A percentile compares a stretch with the other conserved stretches of the same genome.
Conservation (phyloP, 2,113 vertebrate species). For the Turnix velox region DNA sequence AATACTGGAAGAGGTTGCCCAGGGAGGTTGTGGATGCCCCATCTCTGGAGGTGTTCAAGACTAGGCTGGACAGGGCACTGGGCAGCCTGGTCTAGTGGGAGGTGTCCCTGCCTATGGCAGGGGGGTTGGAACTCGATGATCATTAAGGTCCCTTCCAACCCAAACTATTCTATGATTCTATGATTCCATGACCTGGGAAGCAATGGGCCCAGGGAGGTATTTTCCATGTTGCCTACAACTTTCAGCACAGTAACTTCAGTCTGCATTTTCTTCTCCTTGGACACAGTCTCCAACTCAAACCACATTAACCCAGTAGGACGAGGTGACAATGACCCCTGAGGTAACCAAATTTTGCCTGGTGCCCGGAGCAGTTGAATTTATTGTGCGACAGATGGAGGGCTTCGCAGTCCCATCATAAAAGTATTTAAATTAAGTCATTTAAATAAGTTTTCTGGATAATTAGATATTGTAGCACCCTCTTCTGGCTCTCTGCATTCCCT, state of each 20-base stretch:
- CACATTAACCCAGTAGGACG: accelerated
- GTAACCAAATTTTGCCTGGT: accelerated
- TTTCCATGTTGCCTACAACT: neutral
- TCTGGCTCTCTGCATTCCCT: constrained; percentile 26
- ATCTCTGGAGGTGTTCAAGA: too few species aligned
- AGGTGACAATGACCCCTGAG: accelerated
- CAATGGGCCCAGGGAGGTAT: accelerated
- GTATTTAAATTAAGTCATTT: neutral
- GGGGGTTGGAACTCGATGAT: too few species aligned
- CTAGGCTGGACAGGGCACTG: too few species aligned
- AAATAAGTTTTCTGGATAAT: neutral
- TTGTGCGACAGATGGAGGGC: neutral
- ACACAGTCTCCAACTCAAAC: neutral
- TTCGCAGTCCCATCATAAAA: neutral
- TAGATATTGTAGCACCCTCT: constrained; percentile 57
- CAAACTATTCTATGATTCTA: too few species aligned
- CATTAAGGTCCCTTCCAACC: too few species aligned
- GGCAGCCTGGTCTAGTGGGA: too few species aligned
- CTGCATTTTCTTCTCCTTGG: neutral
- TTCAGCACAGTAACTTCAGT: neutral
- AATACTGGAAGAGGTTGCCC: too few species aligned
- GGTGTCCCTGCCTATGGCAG: too few species aligned
- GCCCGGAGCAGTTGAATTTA: neutral
- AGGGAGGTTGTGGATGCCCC: too few species aligned
- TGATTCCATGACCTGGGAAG: neutral